Base-by-base conservation (phyloP, 1,140 invertebrate species). In the Aricia agestis region DNA sequence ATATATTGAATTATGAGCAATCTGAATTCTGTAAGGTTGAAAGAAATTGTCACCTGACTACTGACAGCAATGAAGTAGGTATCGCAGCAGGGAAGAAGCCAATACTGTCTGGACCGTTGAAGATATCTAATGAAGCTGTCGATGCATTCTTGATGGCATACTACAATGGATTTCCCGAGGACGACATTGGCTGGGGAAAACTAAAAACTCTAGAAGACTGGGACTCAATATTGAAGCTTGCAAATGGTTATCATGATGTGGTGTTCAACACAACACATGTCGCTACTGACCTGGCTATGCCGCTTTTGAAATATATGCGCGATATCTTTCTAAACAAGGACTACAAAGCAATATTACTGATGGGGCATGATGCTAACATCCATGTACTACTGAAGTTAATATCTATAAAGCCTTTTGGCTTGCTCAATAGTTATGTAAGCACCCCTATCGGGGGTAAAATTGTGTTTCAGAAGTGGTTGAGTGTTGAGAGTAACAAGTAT, bases 121-220 rank as follows among this genome's bases (percentile, higher is more conserved):
- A 84, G 72, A 76, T 83, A 19, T 72, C 81, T 7, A 89, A 91
- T 69, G 79, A 81, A 32, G 82, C 78, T 4, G 71, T 86, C 25
- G 87, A 91, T 76, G 79, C 82, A 5, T 87, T 91, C 71, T 68
- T 89, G 0, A 91, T 91, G 89, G 78, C 82, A 65, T 85, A 87
- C 72, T 91, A 89, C 69, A 79, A 86, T 76, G 89, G 85, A 11
- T 83, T 86, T 72, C 61, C 77, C 0, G 52, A 72, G 0, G 66
- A 79, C 0, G 71, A 87, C 6, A 79, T 89, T 15, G 89, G 84
- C 4, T 91, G 89, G 89, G 89, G 86, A 15, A 72, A 75, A 15
- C 67, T 91, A 41, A 71, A 63, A 11, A 71, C 68, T 6, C 18
- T 11, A 9, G 59, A 76, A 2, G 57, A 85, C 11, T 91, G 87